Percentiles rank a stretch among this genome's conserved stretches.
Evolutionary conservation across 2,797 vertebrate genomes (phyloP).

Genomic region (Phaenicophaeus curvirostris): DNA sequence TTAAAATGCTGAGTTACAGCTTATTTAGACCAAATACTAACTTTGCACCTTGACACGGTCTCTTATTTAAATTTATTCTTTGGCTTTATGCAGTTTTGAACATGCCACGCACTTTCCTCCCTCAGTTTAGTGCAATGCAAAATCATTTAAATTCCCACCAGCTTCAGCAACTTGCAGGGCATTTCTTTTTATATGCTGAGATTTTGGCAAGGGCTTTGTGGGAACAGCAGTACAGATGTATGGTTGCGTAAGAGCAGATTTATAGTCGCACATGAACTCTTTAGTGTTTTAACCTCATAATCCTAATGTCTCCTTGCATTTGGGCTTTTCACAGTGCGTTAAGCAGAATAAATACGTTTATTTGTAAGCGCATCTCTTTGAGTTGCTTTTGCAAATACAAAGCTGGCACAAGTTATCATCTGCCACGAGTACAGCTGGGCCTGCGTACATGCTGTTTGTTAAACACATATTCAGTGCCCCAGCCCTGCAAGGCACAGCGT

Average conservation of each 20-base stretch:
- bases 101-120: rapidly evolving
- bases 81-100: background rate
- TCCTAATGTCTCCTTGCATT: background rate
- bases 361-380: background rate
- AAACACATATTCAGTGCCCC: no score
- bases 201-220: background rate
- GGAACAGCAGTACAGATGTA: background rate
- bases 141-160: background rate
- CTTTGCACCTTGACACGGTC: background rate
- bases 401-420: background rate
- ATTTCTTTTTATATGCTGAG: background rate
- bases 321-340: background rate
- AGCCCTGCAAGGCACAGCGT: background rate
- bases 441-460: background rate
- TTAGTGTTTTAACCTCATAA: background rate
- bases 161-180: background rate
- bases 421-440: background rate
- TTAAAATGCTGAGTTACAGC: background rate
- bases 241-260: background rate
- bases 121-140: background rate
- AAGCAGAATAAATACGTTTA: background rate
- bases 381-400: background rate
- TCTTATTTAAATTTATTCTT: background rate
- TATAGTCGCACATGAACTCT: background rate
- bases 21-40: background rate